Base-by-base conservation (phyloP, 1,140 invertebrate genomes). In the Araneus ventricosus region DNA sequence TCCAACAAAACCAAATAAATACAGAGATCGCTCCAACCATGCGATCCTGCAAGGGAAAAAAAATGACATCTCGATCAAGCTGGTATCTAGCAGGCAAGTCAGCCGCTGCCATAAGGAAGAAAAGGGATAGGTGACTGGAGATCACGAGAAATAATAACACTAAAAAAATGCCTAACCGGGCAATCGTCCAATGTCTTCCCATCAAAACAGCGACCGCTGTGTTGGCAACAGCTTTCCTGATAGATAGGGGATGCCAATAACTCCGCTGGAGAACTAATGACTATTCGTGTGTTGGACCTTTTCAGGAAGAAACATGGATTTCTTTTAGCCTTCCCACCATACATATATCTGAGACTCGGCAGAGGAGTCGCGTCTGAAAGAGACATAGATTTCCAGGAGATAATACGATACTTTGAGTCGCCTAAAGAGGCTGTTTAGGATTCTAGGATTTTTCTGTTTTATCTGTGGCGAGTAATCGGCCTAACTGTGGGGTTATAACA, bases 211-310 rank as follows among this genome's bases (percentile, higher is more conserved):
- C 30, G 84, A 59, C 57, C 70, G 70, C 70, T 75, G 30, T 37
- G 70, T 75, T 75, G 84, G 84, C 84, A 86, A 86, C 84, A 86
- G 84, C 84, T 86, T 59, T 86, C 84, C 57, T 86, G 84, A 86
- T 86, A 86, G 84, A 86, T 86, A 86, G 84, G 14, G 41, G 84
- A 59, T 86, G 84, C 84, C 84, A 86, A 86, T 86, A 86, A 59
- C 37, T 39, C 30, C 34, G 45, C 34, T 20, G 30, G 30, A 86
- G 84, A 86, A 86, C 84, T 86, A 86, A 86, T 86, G 84, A 61
- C 84, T 86, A 61, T 86, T 86, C 84, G 80, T 82, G 27, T 75
- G 70, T 75, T 27, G 70, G 70, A 75, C 30, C 34, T 75, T 75
- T 75, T 75, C 37, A n/a, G 70, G 37, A 37, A 20, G 70, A 34